Evolutionary conservation across 30 jellyfish, hydroid and myxozoan genomes (phyloP), one percentile per base, ranked within the genome.

Genomic region (Aurelia aurita complex sp. Pacific): DNA sequence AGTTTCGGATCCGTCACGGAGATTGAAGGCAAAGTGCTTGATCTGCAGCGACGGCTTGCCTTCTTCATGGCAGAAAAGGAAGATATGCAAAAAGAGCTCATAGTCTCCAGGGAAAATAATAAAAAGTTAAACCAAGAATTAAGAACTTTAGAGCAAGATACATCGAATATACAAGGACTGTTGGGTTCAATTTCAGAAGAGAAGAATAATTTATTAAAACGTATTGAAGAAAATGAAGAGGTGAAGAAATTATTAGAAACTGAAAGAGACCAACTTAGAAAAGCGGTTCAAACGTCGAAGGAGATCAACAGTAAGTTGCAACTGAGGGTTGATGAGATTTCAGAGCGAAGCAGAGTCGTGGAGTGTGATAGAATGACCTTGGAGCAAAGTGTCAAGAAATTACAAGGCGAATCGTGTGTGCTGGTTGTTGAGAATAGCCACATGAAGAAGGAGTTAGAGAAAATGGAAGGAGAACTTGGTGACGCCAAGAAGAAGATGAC

Each of bases 1-100:
- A 93, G 92, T 67, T 84, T 90, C 29, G 97, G 97, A 10, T 91
- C 96, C 5, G 97, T 95, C 64, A 91, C 98, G 14, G 99, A 95
- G 64, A 89, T 95, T 17, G 99, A 95, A 86, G 96, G 97, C 23
- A 95, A 88, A 69, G 96, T 95, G 51, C 79, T 95, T 1, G 99
- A 95, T 59, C 76, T 95, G 76, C 99, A 95, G 67, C 83, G 99
- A 55, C 82, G 99, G 68, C 34, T 95, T 46, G 99, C 99, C 2
- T 95, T 95, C 71, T 95, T 95, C 85, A 90, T 90, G 99, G 97
- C 99, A 11, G 99, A 95, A 73, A 95, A 95, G 67, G 99, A 95
- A 67, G 99, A 95, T 40, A 95, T 87, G 83, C 99, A 95, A 80
- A 90, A 90, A 74, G 99, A 95, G 70, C 74, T 95, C 50, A 95